A percentile compares a stretch with the other conserved stretches of the same genome.
Evolutionary conservation across 2,888 invertebrate genomes (phyloP).

Genomic region (Philaethria dido): DNA sequence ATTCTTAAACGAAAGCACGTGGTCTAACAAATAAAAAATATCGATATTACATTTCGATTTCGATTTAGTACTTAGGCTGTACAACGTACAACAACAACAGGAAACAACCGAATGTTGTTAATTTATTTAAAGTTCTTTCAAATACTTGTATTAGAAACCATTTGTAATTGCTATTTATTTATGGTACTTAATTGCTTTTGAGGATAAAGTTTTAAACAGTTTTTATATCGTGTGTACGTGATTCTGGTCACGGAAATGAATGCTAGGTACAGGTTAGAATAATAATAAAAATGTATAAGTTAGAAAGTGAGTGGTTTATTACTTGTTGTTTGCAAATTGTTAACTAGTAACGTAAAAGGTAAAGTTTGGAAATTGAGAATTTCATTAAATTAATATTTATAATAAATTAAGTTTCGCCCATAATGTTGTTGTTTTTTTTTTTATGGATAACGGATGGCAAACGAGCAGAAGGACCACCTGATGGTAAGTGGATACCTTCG

Average conservation of each 20-base stretch:
- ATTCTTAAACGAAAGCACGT: no score
- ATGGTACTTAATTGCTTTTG: slow-evolving; percentile 8
- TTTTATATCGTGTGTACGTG: slow-evolving; percentile 11
- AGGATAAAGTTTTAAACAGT: background rate
- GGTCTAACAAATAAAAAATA: no score
- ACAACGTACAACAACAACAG: background rate
- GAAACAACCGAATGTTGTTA: background rate
- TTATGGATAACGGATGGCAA: no score
- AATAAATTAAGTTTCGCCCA: no score
- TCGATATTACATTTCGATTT: background rate
- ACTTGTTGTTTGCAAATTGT: background rate
- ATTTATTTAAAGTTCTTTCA: background rate
- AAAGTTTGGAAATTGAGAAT: no score
- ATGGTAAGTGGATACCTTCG: no score
- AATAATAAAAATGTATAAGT: background rate
- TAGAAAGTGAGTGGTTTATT: slow-evolving; percentile 14
- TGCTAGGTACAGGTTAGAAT: background rate
- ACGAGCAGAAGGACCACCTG: no score
- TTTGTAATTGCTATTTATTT: background rate
- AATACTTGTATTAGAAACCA: background rate
- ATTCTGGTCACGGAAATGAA: slow-evolving; percentile 18
- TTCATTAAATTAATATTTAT: no score
- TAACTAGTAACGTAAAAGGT: background rate
- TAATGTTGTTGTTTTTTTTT: no score
- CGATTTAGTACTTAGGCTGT: background rate